Conservation (phyloP, 2,888 invertebrate species). For the Lydus trimaculatus region DNA sequence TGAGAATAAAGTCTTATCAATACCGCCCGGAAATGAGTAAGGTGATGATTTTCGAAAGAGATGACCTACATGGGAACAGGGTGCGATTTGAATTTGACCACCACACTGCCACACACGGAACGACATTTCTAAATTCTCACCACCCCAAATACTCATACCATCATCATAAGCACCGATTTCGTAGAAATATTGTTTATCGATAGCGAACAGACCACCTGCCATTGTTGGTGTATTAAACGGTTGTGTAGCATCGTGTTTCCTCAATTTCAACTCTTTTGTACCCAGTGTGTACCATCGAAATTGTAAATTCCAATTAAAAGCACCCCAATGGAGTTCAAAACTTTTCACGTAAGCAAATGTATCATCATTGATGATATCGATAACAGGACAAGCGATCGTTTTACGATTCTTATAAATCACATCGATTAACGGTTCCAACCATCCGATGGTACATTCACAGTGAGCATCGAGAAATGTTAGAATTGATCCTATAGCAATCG, state of each 20-base stretch:
- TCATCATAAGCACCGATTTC: slow-evolving; percentile 78
- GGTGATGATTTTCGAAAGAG: slow-evolving; percentile 93
- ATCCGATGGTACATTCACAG: slow-evolving; percentile 86
- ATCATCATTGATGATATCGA: slow-evolving; percentile 95
- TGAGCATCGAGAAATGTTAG: slow-evolving; percentile 94
- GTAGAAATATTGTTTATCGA: slow-evolving; percentile 85
- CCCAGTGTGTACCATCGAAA: slow-evolving; percentile 84
- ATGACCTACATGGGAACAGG: slow-evolving; percentile 94
- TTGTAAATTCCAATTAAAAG: slow-evolving; percentile 97
- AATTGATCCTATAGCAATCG: slow-evolving; percentile 74
- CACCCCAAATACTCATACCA: slow-evolving; percentile 93
- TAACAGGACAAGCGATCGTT: slow-evolving; percentile 81
- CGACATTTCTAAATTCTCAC: slow-evolving; percentile 96
- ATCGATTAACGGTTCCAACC: slow-evolving; percentile 67
- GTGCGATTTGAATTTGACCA: slow-evolving; percentile 87
- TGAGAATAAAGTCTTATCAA: slow-evolving; percentile 83
- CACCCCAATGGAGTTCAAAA: slow-evolving; percentile 97
- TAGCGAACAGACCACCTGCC: slow-evolving; percentile 95
- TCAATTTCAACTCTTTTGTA: slow-evolving; percentile 68
- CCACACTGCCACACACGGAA: slow-evolving; percentile 97
- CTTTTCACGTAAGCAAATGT: slow-evolving; percentile 95
- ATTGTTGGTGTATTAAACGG: slow-evolving; percentile 86
- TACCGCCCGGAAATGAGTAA: slow-evolving; percentile 94
- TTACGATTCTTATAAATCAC: slow-evolving; percentile 67
- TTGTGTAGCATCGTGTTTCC: slow-evolving; percentile 70